phyloP scores from a whole-genome alignment of 2,888 invertebrate genomes.

The Thelaira solivaga region DNA sequence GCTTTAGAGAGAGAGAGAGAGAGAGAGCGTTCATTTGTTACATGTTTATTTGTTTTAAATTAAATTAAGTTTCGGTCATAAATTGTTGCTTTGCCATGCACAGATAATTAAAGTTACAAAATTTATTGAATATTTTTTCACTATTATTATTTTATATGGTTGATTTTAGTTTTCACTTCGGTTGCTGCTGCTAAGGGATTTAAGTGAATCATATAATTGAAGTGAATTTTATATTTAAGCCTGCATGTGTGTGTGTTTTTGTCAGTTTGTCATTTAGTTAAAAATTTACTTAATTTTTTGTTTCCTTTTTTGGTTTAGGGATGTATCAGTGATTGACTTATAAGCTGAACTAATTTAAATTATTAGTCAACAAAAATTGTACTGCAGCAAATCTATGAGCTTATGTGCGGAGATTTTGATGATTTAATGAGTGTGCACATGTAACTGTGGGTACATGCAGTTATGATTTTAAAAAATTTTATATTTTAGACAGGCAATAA shows the following conservation, averaged over 20 bases:
- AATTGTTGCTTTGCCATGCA: conserved; percentile 55
- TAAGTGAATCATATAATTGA: conserved; percentile 39
- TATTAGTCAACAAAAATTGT: conserved; percentile 27
- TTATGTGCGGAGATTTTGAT: neutral
- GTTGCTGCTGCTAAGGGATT: conserved; percentile 20
- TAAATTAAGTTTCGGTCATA: conserved; percentile 59
- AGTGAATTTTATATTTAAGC: neutral
- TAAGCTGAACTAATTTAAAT: conserved; percentile 48
- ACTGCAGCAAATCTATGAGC: conserved; percentile 2
- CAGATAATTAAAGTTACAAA: conserved; percentile 62
- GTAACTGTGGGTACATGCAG: neutral
- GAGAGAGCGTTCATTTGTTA: neutral
- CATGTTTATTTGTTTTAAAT: conserved; percentile 55
- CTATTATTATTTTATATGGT: conserved; percentile 6
- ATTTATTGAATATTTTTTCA: conserved; percentile 50
- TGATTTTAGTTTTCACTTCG: neutral
- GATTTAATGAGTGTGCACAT: conserved; percentile 31
- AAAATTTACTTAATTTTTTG: conserved; percentile 17
- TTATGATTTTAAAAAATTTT: conserved; percentile 29
- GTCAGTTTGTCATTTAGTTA: neutral
- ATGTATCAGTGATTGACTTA: conserved; percentile 47
- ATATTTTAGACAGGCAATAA: neutral
- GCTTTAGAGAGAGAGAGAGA: too few relatives aligned
- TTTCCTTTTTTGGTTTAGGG: neutral
- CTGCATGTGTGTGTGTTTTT: conserved; percentile 3